Percentiles rank a stretch among this genome's conserved stretches.
Conservation (phyloP, 2,113 vertebrate genomes). For the Prolemur simus region DNA sequence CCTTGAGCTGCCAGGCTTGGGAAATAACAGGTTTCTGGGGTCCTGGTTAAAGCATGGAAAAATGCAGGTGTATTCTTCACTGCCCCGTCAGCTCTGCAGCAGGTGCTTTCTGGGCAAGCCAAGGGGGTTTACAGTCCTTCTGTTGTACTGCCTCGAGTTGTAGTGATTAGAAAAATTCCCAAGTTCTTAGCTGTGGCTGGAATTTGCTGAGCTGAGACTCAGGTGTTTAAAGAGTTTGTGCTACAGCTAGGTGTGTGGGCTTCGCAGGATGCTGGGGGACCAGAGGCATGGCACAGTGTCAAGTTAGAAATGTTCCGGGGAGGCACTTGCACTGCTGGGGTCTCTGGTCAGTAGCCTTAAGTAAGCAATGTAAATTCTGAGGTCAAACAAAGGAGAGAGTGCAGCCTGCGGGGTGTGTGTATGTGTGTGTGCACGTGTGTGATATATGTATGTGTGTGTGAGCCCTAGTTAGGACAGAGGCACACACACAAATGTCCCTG, state of each 20-base stretch:
- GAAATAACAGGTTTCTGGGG: background rate
- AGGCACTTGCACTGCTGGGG: background rate
- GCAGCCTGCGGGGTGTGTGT: background rate
- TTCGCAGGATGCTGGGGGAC: background rate
- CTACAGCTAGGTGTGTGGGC: background rate
- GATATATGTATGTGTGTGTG: too few species aligned
- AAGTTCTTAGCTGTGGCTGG: background rate
- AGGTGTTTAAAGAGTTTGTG: background rate
- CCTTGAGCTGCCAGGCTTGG: background rate
- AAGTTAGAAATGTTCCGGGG: background rate
- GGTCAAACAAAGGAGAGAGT: background rate
- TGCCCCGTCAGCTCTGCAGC: background rate
- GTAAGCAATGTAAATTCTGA: background rate
- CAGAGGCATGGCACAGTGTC: background rate
- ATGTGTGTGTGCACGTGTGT: background rate
- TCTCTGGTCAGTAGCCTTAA: background rate
- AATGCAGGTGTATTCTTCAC: background rate
- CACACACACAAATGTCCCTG: background rate
- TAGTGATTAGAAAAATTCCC: background rate
- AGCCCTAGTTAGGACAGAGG: background rate
- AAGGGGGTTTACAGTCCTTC: background rate
- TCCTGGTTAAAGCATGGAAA: background rate
- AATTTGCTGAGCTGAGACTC: background rate
- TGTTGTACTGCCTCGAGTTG: background rate
- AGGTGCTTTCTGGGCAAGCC: background rate